Evolutionary conservation across 2,797 vertebrate genomes (phyloP), one percentile per base, ranked within the genome.

Genomic region (Orestias chungarensis): DNA sequence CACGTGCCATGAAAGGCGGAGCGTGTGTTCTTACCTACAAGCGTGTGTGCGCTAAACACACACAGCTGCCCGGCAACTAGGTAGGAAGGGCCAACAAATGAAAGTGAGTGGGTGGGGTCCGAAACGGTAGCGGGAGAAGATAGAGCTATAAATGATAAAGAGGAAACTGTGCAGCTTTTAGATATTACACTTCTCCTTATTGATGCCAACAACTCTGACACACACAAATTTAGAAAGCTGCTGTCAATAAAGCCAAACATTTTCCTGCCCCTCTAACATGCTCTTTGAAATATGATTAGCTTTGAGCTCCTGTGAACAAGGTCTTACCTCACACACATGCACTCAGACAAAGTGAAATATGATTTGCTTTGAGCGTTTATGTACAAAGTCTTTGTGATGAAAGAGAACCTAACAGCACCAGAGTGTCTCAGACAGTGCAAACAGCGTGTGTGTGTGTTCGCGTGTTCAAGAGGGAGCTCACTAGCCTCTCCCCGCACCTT

Each of bases 301-400:
- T 97, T 97, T 98, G 96, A 97, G 96, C 95, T 94, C 89, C 93
- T 96, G 94, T 95, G 95, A 95, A 97, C 96, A 96, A 97, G 96
- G 96, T 96, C 95, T 96, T 95, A 82, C 74, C 69, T 66, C 81
- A 74, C 78, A 71, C 78, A 9, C 83, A 76, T 73, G 29, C 69
- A 69, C 80, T 74, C 83, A 73, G 6, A 83, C 83, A 78, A 70
- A 66, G 74, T 95, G 95, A 96, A 96, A 97, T 96, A 96, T 96
- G 96, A 98, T 98, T 97, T 97, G 96, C 96, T 98, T 98, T 98
- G 96, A 97, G 96, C 95, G 92, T 93, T 94, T 96, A 96, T 96
- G 96, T 96, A 98, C 97, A 98, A 98, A 98, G 97, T 97, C 96
- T 96, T 94, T 94, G 94, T 94, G 95, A 96, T 97, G 95, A 97